Evolutionary conservation across 2,888 invertebrate species (phyloP).

Genomic region (Listrodromus nycthemerus): DNA sequence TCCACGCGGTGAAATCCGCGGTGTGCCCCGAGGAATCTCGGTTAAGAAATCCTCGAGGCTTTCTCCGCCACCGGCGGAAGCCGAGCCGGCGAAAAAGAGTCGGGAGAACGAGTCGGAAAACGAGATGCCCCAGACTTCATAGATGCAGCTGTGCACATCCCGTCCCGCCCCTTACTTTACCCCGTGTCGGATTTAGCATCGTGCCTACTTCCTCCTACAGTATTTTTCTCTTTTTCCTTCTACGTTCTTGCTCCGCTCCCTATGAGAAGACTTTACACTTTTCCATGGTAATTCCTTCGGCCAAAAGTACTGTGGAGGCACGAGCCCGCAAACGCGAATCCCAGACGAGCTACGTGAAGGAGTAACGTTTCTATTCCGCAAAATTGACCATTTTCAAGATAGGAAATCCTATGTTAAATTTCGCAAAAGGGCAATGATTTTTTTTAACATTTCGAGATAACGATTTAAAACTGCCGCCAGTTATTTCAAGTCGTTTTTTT

Average conservation of each 20-base stretch:
- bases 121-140: conserved; percentile 54
- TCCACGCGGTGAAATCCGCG: conserved; percentile 77
- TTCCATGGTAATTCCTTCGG: conserved; percentile 40
- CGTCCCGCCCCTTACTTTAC: conserved; percentile 44
- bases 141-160: conserved; percentile 2
- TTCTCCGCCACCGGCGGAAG: conserved; percentile 53
- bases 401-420: no score
- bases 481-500: no score
- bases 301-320: conserved; percentile 18
- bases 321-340: conserved; percentile 45
- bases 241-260: conserved; percentile 18
- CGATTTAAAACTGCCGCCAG: no score
- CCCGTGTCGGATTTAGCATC: conserved; percentile 56
- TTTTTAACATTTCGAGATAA: no score
- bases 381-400: no score
- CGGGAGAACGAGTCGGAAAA: conserved; percentile 54
- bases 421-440: no score
- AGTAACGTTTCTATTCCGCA: conserved; percentile 47
- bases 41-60: conserved; percentile 75
- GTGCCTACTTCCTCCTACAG: conserved; percentile 30
- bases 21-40: conserved; percentile 74
- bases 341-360: conserved; percentile 48
- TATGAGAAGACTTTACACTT: conserved; percentile 55
- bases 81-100: conserved; percentile 58
- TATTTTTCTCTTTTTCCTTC: conserved; percentile 32